These are phyloP conservation scores for Cololabis saira DNA, from an alignment of 2,113 vertebrate genomes.

Conservation along the genomic window DNA sequence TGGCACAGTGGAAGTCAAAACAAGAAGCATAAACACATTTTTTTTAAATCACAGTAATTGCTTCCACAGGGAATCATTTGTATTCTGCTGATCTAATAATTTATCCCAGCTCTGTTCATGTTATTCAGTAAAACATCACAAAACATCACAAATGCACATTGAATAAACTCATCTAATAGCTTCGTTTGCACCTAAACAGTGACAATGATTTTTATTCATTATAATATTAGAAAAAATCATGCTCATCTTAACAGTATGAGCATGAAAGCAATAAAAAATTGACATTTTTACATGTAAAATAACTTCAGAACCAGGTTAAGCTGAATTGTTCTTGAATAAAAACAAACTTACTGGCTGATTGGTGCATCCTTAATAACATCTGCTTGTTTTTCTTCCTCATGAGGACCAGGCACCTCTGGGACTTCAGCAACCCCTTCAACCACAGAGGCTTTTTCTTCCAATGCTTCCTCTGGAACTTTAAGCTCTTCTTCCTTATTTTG, in stretches of 20 bases:
- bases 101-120: too few relatives aligned
- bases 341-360: not conserved
- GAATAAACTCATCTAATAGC: too few relatives aligned
- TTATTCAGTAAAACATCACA: too few relatives aligned
- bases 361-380: not conserved
- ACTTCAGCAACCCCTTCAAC: constrained; percentile 11
- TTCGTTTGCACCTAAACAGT: too few relatives aligned
- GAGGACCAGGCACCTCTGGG: constrained; percentile 1
- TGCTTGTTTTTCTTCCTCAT: constrained; percentile 19
- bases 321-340: not conserved
- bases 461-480: constrained; percentile 13
- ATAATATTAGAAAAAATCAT: too few relatives aligned
- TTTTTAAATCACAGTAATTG: not conserved
- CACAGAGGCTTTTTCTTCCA: constrained; percentile 15
- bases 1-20: not conserved
- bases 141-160: too few relatives aligned
- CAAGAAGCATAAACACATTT: not conserved
- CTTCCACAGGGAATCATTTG: too few relatives aligned
- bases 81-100: too few relatives aligned
- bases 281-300: not conserved
- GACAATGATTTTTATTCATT: too few relatives aligned
- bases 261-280: not conserved
- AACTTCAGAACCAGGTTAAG: not conserved
- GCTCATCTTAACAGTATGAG: too few relatives aligned
- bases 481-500: constrained; percentile 36